Evolutionary conservation across 2,888 invertebrate genomes (phyloP).

Genomic region (Xestia ashworthii): DNA sequence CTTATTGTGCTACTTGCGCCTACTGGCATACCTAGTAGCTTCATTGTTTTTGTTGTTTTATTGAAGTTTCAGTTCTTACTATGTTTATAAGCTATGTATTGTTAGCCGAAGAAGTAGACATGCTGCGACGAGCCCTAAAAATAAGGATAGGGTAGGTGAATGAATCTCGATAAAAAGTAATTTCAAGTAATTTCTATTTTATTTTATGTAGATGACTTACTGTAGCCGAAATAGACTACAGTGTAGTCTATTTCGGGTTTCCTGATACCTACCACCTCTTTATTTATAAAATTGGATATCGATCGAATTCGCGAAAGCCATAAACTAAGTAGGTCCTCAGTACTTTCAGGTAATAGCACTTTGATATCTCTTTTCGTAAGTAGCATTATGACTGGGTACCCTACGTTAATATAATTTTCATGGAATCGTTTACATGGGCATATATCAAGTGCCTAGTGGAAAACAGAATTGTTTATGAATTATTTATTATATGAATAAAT

Average conservation of each 20-base stretch:
- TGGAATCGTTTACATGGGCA: slow-evolving; percentile 30
- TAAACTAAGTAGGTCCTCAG: neutral
- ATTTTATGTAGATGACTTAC: neutral
- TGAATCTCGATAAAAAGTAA: neutral
- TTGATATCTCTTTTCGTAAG: neutral
- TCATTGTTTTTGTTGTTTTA: neutral
- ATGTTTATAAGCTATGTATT: neutral
- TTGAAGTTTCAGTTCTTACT: neutral
- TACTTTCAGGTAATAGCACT: neutral
- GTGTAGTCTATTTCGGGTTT: neutral
- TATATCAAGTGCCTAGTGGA: neutral
- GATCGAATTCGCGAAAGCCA: neutral
- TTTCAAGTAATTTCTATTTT: neutral
- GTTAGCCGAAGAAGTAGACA: neutral
- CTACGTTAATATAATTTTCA: slow-evolving; percentile 25
- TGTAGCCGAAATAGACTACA: too few relatives aligned
- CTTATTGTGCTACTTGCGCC: neutral
- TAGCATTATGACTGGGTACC: neutral
- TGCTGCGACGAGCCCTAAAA: too few relatives aligned
- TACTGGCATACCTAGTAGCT: neutral
- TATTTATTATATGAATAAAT: slow-evolving; percentile 34
- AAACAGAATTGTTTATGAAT: slow-evolving; percentile 26
- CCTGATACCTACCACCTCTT: neutral
- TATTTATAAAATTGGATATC: neutral
- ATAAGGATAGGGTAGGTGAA: too few relatives aligned